Evolutionary conservation across 2,888 invertebrate genomes (phyloP).

Genomic region (Hemithea aestivaria): DNA sequence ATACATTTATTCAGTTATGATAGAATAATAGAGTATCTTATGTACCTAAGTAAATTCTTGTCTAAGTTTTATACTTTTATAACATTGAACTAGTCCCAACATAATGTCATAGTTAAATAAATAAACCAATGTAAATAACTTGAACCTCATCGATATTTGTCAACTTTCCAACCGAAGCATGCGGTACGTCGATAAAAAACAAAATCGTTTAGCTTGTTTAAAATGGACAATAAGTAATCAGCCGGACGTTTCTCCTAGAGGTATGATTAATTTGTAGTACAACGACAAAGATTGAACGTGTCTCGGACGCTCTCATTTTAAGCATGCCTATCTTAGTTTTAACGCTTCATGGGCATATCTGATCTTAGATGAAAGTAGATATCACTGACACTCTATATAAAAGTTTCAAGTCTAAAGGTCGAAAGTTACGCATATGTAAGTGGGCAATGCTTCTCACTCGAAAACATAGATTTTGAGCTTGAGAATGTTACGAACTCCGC

Average conservation of each 20-base stretch:
- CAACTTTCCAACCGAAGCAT: too few relatives aligned
- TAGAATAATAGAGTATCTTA: too few relatives aligned
- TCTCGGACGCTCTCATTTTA: constrained; percentile 34
- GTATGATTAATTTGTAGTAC: constrained; percentile 49
- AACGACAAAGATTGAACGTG: constrained; percentile 52
- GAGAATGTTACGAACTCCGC: constrained; percentile 7
- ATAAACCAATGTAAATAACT: too few relatives aligned
- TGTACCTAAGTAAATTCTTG: too few relatives aligned
- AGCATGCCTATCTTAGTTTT: constrained; percentile 24
- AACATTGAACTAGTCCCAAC: too few relatives aligned
- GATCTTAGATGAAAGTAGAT: constrained; percentile 20
- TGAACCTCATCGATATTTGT: too few relatives aligned
- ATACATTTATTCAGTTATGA: too few relatives aligned
- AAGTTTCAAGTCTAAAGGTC: constrained; percentile 7
- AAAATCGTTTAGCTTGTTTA: background rate
- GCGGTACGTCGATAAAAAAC: background rate
- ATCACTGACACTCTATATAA: constrained; percentile 8
- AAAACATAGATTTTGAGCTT: constrained; percentile 4
- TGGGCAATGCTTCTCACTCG: constrained; percentile 7
- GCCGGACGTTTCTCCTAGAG: constrained; percentile 55
- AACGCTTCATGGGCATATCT: constrained; percentile 22
- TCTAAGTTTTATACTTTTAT: too few relatives aligned
- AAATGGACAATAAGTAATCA: constrained; percentile 14
- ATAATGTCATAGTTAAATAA: too few relatives aligned
- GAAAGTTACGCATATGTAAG: background rate